Percentiles rank a stretch among this genome's conserved stretches.
phyloP scores from a whole-genome alignment of 2,797 vertebrate species.

The Trachurus trachurus region DNA sequence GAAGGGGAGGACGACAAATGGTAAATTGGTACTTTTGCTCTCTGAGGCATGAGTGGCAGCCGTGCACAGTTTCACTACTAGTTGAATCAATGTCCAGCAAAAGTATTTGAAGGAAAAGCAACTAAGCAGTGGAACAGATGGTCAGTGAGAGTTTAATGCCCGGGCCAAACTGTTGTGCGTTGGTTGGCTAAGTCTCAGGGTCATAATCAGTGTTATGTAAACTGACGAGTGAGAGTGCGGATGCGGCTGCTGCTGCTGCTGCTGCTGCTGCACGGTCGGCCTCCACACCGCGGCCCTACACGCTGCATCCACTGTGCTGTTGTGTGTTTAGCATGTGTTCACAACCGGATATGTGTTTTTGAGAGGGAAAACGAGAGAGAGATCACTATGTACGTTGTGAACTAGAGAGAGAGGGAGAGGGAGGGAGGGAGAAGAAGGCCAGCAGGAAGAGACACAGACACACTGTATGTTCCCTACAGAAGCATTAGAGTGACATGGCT shows the following conservation, averaged over 20 bases:
- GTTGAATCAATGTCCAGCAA: constrained; percentile 45
- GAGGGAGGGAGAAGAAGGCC: not conserved
- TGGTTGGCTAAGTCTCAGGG: constrained; percentile 86
- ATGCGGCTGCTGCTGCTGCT: constrained; percentile 26
- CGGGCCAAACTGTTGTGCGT: constrained; percentile 86
- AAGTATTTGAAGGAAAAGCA: constrained; percentile 71
- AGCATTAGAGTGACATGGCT: not conserved
- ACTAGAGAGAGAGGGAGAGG: constrained; percentile 15
- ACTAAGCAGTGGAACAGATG: constrained; percentile 89
- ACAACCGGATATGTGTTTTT: constrained; percentile 15
- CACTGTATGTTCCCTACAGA: not conserved
- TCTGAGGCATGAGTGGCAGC: constrained; percentile 27
- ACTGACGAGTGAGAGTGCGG: constrained; percentile 79
- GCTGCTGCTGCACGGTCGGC: constrained; percentile 56
- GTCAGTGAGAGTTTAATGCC: constrained; percentile 88
- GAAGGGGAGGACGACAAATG: too few species aligned
- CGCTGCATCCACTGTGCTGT: constrained; percentile 21
- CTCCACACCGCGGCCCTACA: constrained; percentile 55
- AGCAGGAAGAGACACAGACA: not conserved
- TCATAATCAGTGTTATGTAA: constrained; percentile 92
- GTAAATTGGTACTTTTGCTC: not conserved
- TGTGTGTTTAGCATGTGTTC: constrained; percentile 16
- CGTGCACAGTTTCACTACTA: constrained; percentile 1
- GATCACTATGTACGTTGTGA: not conserved
- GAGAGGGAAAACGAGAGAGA: constrained; percentile 4